Conservation (phyloP, 23 tunicate species). For the Aplidium turbinatum region DNA sequence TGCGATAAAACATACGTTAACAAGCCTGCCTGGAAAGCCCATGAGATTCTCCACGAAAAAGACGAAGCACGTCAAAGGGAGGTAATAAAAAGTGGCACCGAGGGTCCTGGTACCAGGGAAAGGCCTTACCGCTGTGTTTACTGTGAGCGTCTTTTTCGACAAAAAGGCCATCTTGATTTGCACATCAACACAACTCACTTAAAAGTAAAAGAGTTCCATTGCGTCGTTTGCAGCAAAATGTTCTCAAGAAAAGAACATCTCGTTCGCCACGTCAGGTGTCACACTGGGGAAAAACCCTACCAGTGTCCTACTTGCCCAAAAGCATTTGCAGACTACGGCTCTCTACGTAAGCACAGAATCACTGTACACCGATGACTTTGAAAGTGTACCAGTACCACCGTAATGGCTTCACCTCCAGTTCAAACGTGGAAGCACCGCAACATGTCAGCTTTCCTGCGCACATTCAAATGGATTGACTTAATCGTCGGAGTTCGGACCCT, state of each 20-base stretch:
- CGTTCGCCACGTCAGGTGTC: neutral
- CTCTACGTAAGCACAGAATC: conserved; percentile 1
- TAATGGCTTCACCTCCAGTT: no score
- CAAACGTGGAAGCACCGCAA: no score
- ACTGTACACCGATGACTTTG: no score
- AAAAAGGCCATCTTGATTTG: conserved; percentile 6
- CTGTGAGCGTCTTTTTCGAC: conserved; percentile 10
- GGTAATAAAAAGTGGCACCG: neutral
- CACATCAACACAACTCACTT: neutral
- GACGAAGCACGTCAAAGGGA: no score
- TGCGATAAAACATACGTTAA: neutral
- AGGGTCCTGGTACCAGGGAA: neutral
- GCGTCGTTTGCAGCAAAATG: neutral
- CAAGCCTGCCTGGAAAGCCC: neutral
- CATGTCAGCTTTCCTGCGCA: no score
- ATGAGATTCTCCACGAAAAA: neutral
- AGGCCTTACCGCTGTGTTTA: neutral
- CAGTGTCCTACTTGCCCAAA: neutral
- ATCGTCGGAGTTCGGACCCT: no score
- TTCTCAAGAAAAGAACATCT: conserved; percentile 12
- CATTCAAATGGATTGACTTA: no score
- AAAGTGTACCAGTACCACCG: no score
- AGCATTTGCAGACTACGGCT: neutral
- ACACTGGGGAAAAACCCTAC: conserved; percentile 23
- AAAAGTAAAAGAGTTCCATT: neutral